Conservation (phyloP, 2,888 invertebrate genomes). For the Sturmia bella region DNA sequence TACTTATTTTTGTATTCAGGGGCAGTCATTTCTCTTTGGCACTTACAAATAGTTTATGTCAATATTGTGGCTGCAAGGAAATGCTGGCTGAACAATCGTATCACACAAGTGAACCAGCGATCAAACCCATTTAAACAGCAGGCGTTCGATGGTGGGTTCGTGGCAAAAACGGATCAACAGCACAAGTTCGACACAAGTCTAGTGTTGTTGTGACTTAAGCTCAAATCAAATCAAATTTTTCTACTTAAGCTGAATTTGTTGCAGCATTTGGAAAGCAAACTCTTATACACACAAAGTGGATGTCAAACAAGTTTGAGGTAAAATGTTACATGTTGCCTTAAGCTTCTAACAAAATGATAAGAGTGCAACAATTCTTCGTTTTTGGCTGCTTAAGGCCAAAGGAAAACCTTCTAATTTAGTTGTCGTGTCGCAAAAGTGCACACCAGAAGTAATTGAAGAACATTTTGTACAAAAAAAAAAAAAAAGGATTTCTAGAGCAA, state of each 20-base stretch:
- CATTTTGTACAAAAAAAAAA: background rate
- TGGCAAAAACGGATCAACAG: too few species aligned
- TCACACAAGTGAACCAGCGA: slow-evolving; percentile 24
- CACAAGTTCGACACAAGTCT: too few species aligned
- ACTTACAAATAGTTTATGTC: slow-evolving; percentile 72
- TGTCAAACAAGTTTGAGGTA: slow-evolving; percentile 1
- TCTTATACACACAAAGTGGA: slow-evolving; percentile 42
- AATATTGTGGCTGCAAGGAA: slow-evolving; percentile 29
- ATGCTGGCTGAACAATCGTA: background rate
- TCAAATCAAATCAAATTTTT: background rate
- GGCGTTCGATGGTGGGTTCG: too few species aligned
- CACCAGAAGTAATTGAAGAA: background rate
- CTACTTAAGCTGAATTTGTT: slow-evolving; percentile 49
- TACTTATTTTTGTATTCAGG: background rate
- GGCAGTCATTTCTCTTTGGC: slow-evolving; percentile 55
- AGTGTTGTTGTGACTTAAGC: background rate
- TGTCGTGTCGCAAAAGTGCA: background rate
- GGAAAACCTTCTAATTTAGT: slow-evolving; percentile 3
- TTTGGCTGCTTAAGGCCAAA: slow-evolving; percentile 4
- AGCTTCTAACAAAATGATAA: background rate
- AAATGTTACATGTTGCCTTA: background rate
- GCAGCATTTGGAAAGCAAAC: slow-evolving; percentile 8
- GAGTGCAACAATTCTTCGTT: background rate
- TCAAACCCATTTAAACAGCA: background rate
- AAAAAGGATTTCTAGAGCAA: background rate